A percentile compares a stretch with the other conserved stretches of the same genome.
Evolutionary conservation across 53 echinoderm and acorn worm species (phyloP).

Genomic region (Apostichopus leukothele): DNA sequence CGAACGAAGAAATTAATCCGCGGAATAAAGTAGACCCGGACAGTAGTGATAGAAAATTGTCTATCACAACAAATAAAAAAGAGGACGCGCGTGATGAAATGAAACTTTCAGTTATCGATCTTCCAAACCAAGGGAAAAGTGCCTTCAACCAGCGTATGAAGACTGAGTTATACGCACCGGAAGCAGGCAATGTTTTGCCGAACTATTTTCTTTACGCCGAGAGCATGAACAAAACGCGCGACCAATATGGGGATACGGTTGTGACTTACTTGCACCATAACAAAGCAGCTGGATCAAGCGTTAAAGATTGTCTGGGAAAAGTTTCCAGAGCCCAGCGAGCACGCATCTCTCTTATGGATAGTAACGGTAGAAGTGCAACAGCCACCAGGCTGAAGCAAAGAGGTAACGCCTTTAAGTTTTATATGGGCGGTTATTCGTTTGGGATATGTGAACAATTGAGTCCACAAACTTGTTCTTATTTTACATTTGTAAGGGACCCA

Average conservation of each 20-base stretch:
- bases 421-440: slow-evolving; percentile 80
- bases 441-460: slow-evolving; percentile 70
- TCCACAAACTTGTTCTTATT: slow-evolving; percentile 67
- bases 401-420: slow-evolving; percentile 38
- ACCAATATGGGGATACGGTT: slow-evolving; percentile 37
- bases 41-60: not conserved
- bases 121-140: slow-evolving; percentile 20
- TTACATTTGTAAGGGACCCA: slow-evolving; percentile 82
- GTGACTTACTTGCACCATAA: slow-evolving; percentile 85
- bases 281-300: slow-evolving; percentile 85
- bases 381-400: slow-evolving; percentile 6
- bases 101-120: not conserved
- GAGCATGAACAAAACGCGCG: not conserved
- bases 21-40: not conserved
- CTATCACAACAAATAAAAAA: not conserved
- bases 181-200: slow-evolving; percentile 52
- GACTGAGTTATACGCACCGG: slow-evolving; percentile 37
- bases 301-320: slow-evolving; percentile 65
- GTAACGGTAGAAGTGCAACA: slow-evolving; percentile 24
- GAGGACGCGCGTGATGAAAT: not conserved
- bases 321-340: slow-evolving; percentile 37
- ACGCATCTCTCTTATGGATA: slow-evolving; percentile 48
- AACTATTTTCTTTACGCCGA: slow-evolving; percentile 66
- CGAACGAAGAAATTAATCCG: not conserved
- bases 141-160: slow-evolving; percentile 32